Conservation (phyloP, 1,140 invertebrate species). For the Plectrocnemia conspersa region DNA sequence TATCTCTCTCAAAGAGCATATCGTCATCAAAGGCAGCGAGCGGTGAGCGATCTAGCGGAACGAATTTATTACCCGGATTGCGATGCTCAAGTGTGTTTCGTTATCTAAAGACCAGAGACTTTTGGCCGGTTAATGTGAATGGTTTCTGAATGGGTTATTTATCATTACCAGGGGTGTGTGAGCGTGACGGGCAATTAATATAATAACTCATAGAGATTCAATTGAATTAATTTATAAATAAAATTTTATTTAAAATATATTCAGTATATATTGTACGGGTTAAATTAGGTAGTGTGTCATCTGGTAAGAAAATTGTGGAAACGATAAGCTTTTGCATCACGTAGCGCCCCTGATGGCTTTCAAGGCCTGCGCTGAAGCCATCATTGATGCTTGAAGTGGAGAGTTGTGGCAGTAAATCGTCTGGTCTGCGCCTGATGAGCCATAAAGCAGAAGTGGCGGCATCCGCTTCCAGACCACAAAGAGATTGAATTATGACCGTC, state of each 20-base stretch:
- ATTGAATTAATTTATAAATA: background rate
- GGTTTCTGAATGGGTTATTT: background rate
- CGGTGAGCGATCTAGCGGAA: background rate
- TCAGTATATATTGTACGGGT: background rate
- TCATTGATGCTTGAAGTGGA: background rate
- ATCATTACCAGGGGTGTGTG: background rate
- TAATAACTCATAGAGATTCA: background rate
- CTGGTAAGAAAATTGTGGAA: too few relatives aligned
- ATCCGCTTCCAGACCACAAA: slow-evolving; percentile 28
- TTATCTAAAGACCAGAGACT: background rate
- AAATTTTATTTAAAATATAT: background rate
- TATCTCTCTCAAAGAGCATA: too few relatives aligned
- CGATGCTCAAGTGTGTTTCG: background rate
- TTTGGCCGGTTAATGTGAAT: background rate
- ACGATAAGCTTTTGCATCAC: background rate
- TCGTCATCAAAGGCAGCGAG: too few relatives aligned
- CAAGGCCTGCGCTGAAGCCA: background rate
- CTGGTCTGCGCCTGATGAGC: slow-evolving; percentile 27
- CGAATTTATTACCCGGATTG: background rate
- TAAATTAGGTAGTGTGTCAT: too few relatives aligned
- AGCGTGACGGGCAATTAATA: background rate
- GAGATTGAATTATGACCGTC: slow-evolving; percentile 27
- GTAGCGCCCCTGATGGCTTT: background rate
- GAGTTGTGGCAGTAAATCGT: slow-evolving; percentile 31
- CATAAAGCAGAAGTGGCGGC: slow-evolving; percentile 32